A percentile compares a stretch with the other conserved stretches of the same genome.
Conservation (phyloP, 2,797 vertebrate genomes). For the Silurus lanzhouensis region DNA sequence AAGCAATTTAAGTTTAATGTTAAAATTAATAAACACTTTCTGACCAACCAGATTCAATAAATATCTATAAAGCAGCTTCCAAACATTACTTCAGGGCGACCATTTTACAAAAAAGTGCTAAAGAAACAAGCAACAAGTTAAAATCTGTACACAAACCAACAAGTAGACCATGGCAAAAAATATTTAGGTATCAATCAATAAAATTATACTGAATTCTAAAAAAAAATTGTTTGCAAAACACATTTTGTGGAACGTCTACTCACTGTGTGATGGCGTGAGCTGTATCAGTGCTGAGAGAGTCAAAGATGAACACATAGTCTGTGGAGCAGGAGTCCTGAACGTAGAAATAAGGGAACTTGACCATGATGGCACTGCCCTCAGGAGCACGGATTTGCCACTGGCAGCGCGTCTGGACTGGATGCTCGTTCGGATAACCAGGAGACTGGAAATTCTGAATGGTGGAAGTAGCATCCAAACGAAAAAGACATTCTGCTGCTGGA, state of each 20-base stretch:
- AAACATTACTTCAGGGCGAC: neutral
- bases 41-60: neutral
- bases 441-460: conserved; percentile 43
- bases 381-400: conserved; percentile 80
- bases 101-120: neutral
- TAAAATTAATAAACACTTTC: neutral
- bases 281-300: conserved; percentile 76
- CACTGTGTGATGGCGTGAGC: conserved; percentile 76
- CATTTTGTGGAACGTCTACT: conserved; percentile 54
- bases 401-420: conserved; percentile 67
- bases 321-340: conserved; percentile 77
- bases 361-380: conserved; percentile 54
- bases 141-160: too few species aligned
- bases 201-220: neutral
- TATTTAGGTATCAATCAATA: neutral
- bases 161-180: too few species aligned
- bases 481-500: conserved; percentile 66
- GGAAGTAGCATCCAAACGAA: conserved; percentile 61
- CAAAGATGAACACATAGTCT: conserved; percentile 76
- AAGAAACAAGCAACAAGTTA: too few species aligned
- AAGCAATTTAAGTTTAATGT: neutral
- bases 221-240: too few species aligned
- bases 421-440: conserved; percentile 59
- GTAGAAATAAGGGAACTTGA: conserved; percentile 72
- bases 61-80: neutral